Evolutionary conservation across 1,140 invertebrate species (phyloP).

Genomic region (Phymorhynchus buccinoides): DNA sequence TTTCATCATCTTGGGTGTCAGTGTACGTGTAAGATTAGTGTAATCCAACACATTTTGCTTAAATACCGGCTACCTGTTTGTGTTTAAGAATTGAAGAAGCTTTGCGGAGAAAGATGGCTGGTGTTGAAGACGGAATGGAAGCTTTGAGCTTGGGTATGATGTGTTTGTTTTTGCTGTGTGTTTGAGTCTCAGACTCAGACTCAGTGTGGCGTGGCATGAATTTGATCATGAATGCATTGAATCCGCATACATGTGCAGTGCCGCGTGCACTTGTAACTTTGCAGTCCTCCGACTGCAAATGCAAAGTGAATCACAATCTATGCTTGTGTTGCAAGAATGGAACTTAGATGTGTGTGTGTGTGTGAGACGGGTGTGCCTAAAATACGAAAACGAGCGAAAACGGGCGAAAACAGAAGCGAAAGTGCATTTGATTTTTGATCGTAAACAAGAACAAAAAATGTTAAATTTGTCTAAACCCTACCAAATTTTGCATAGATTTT

Average conservation of each 20-base stretch:
- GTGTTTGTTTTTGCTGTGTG: not conserved
- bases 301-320: not conserved
- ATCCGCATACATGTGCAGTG: not conserved
- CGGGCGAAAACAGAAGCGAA: too few relatives aligned
- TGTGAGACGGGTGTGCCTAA: too few relatives aligned
- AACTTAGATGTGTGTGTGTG: not conserved
- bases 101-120: conserved; percentile 33
- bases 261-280: not conserved
- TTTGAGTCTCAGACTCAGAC: not conserved
- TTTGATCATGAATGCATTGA: not conserved
- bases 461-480: too few relatives aligned
- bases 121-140: conserved; percentile 40
- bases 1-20: not conserved
- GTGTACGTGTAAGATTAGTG: too few relatives aligned
- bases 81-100: not conserved
- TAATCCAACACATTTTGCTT: not conserved
- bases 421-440: too few relatives aligned
- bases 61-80: not conserved
- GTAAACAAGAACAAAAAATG: too few relatives aligned
- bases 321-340: not conserved
- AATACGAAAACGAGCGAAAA: too few relatives aligned
- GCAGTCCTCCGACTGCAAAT: not conserved
- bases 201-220: not conserved
- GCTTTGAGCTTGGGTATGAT: conserved; percentile 48
- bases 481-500: too few relatives aligned